Conservation (phyloP, 2,888 invertebrate species). For the Lucinisca nassula region DNA sequence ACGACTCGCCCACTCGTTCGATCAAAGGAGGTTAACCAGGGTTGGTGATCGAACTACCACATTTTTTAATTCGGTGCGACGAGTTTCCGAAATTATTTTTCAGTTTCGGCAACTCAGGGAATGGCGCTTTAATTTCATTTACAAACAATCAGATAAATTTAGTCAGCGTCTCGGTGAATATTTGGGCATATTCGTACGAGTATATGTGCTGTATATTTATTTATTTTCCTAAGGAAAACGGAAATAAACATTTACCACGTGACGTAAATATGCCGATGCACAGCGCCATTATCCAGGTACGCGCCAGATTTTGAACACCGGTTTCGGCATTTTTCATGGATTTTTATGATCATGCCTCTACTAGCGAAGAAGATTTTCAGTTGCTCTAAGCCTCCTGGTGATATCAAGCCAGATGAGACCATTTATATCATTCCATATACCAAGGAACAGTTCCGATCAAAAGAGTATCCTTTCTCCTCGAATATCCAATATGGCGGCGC, state of each 20-base stretch:
- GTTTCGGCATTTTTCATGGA: slow-evolving; percentile 71
- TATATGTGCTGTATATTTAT: background rate
- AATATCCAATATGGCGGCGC: slow-evolving; percentile 86
- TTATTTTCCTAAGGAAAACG: background rate
- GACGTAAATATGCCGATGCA: slow-evolving; percentile 59
- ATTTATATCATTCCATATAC: slow-evolving; percentile 85
- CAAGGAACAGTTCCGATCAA: slow-evolving; percentile 86
- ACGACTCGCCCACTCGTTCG: too few relatives aligned
- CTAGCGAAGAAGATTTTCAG: slow-evolving; percentile 84
- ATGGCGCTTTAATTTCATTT: too few relatives aligned
- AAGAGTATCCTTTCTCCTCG: slow-evolving; percentile 86
- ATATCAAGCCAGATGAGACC: slow-evolving; percentile 78
- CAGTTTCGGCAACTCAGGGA: too few relatives aligned
- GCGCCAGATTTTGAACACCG: slow-evolving; percentile 86
- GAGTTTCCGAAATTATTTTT: too few relatives aligned
- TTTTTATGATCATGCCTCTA: slow-evolving; percentile 83
- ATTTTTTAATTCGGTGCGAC: too few relatives aligned
- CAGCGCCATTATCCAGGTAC: slow-evolving; percentile 78
- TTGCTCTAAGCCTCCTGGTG: slow-evolving; percentile 76
- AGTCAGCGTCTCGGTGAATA: too few relatives aligned
- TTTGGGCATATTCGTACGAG: too few relatives aligned
- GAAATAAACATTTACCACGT: background rate
- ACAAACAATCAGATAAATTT: too few relatives aligned
- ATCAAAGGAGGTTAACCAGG: too few relatives aligned
- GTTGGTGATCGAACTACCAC: too few relatives aligned